These are phyloP conservation scores for Drosophila prostipennis DNA, from an alignment of 2,888 invertebrate genomes.

Conservation along the genomic window DNA sequence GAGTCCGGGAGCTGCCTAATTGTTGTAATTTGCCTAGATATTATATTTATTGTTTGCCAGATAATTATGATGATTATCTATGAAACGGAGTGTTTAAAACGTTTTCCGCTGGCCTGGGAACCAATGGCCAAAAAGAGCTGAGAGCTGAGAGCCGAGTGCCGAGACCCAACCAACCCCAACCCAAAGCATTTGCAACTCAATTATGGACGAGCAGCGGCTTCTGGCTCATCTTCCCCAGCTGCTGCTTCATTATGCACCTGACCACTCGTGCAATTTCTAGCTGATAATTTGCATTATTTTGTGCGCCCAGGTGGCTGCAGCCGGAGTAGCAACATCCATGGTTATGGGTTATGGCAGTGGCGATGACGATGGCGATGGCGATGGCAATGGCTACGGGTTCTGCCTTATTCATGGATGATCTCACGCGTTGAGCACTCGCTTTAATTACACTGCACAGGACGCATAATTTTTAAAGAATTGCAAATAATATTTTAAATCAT, in stretches of 20 bases:
- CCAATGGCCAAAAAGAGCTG: slow-evolving; percentile 41
- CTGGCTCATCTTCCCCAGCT: slow-evolving; percentile 34
- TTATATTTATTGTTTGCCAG: slow-evolving; percentile 71
- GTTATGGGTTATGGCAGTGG: slow-evolving; percentile 23
- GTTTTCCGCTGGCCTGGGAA: slow-evolving; percentile 59
- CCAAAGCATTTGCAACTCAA: slow-evolving; percentile 71
- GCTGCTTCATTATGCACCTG: slow-evolving; percentile 60
- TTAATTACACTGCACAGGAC: slow-evolving; percentile 59
- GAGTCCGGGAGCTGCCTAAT: slow-evolving; percentile 56
- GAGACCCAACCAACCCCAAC: slow-evolving; percentile 34
- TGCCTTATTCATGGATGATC: slow-evolving; percentile 55
- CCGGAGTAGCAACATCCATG: slow-evolving; percentile 37
- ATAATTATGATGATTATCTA: slow-evolving; percentile 77
- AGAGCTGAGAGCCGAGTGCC: slow-evolving; percentile 8
- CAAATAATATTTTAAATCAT: too few species aligned
- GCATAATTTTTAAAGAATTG: too few species aligned
- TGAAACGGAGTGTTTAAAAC: slow-evolving; percentile 68
- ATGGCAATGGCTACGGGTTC: slow-evolving; percentile 13
- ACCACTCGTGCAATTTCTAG: slow-evolving; percentile 73
- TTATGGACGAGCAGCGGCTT: slow-evolving; percentile 54
- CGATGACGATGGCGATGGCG: slow-evolving; percentile 5
- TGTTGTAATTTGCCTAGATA: slow-evolving; percentile 73
- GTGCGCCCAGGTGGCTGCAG: slow-evolving; percentile 65
- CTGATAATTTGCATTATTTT: slow-evolving; percentile 75
- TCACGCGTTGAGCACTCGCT: slow-evolving; percentile 64